Evolutionary conservation across 1,140 invertebrate genomes (phyloP).

Genomic region (Leptestheria dahalacensis): DNA sequence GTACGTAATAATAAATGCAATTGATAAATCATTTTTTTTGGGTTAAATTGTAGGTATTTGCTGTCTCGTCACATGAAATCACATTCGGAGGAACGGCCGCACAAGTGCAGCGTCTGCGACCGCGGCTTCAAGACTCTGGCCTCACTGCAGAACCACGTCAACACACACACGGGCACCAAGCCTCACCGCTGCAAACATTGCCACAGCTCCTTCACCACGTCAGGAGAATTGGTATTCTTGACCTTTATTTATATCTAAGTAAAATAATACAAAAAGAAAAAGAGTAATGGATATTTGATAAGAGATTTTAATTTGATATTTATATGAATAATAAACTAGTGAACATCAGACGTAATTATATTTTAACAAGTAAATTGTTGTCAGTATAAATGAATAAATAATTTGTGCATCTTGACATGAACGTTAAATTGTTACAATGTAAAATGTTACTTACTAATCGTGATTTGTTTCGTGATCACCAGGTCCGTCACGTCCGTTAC

Average conservation of each 20-base stretch:
- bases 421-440: too few relatives aligned
- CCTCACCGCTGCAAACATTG: conserved; percentile 89
- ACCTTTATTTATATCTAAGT: too few relatives aligned
- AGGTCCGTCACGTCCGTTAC: conserved; percentile 81
- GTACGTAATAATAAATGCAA: not conserved
- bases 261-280: too few relatives aligned
- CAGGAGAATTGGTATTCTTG: conserved; percentile 42
- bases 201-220: conserved; percentile 85
- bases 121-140: conserved; percentile 87
- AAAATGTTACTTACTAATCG: too few relatives aligned
- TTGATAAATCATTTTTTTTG: not conserved
- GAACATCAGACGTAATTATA: not conserved
- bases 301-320: too few relatives aligned
- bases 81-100: conserved; percentile 85
- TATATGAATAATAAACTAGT: not conserved
- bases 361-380: too few relatives aligned
- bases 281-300: too few relatives aligned
- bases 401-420: too few relatives aligned
- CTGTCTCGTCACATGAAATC: conserved; percentile 87
- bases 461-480: conserved; percentile 17
- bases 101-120: conserved; percentile 88
- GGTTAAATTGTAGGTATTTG: conserved; percentile 45
- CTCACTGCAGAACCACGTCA: conserved; percentile 87
- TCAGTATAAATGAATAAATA: not conserved
- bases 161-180: conserved; percentile 89